phyloP scores from a whole-genome alignment of 2,888 invertebrate species.

The Elysia crispata region DNA sequence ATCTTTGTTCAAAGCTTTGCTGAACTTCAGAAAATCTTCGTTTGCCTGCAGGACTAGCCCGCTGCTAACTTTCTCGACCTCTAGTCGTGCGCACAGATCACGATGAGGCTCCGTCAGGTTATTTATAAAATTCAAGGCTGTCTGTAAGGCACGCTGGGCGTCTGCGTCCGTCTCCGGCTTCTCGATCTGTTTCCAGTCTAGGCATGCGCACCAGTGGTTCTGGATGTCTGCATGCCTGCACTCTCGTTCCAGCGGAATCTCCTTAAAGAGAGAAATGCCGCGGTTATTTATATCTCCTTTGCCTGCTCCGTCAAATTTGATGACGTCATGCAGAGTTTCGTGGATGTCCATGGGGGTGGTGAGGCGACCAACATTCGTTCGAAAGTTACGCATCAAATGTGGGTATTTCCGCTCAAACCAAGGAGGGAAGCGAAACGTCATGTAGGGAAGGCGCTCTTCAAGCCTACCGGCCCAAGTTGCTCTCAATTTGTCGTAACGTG shows the following conservation, averaged over 20 bases:
- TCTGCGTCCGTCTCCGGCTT: constrained; percentile 69
- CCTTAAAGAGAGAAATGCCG: constrained; percentile 72
- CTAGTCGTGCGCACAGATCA: not conserved
- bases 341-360: constrained; percentile 94
- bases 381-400: constrained; percentile 81
- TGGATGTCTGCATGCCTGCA: constrained; percentile 93
- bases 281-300: constrained; percentile 56
- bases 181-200: constrained; percentile 87
- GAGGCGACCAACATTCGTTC: constrained; percentile 84
- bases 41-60: not conserved
- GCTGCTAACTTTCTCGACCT: not conserved
- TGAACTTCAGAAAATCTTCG: constrained; percentile 7
- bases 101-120: not conserved
- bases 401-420: constrained; percentile 83
- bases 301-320: constrained; percentile 79
- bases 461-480: constrained; percentile 93
- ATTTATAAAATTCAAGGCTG: constrained; percentile 1
- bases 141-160: constrained; percentile 54
- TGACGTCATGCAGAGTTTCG: constrained; percentile 85
- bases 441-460: constrained; percentile 93
- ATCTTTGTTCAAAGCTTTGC: not conserved
- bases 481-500: constrained; percentile 87
- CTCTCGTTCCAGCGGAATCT: constrained; percentile 84
- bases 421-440: constrained; percentile 87
- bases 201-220: constrained; percentile 96